These are phyloP conservation scores for Aspidoscelis tigris DNA, from an alignment of 2,113 vertebrate species.

Conservation along the genomic window DNA sequence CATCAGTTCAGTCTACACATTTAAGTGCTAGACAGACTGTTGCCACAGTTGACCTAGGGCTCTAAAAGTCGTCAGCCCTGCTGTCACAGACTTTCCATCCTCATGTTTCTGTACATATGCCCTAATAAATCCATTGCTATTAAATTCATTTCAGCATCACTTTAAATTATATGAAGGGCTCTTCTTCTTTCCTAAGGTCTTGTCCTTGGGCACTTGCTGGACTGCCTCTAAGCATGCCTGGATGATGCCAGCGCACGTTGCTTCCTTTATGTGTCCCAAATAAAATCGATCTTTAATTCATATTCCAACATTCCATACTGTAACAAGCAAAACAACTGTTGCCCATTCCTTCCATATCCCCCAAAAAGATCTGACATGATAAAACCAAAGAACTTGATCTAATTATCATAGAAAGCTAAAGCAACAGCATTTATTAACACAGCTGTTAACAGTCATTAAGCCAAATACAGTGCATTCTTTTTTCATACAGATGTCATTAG, in stretches of 20 bases:
- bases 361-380: no score
- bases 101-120: no score
- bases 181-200: not conserved
- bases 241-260: not conserved
- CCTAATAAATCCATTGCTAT: no score
- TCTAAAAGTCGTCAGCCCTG: no score
- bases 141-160: not conserved
- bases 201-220: not conserved
- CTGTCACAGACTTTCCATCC: no score
- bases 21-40: no score
- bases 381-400: no score
- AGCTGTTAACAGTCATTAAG: not conserved
- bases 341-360: not conserved
- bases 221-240: not conserved
- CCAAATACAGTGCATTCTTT: no score
- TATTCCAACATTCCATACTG: not conserved
- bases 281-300: not conserved
- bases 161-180: not conserved
- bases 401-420: not conserved
- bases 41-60: no score
- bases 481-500: not conserved
- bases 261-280: no score
- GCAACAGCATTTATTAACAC: not conserved
- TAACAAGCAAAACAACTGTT: not conserved
- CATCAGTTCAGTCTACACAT: no score